Conservation (phyloP, 2,113 vertebrate genomes). For the Trachemys scripta region DNA sequence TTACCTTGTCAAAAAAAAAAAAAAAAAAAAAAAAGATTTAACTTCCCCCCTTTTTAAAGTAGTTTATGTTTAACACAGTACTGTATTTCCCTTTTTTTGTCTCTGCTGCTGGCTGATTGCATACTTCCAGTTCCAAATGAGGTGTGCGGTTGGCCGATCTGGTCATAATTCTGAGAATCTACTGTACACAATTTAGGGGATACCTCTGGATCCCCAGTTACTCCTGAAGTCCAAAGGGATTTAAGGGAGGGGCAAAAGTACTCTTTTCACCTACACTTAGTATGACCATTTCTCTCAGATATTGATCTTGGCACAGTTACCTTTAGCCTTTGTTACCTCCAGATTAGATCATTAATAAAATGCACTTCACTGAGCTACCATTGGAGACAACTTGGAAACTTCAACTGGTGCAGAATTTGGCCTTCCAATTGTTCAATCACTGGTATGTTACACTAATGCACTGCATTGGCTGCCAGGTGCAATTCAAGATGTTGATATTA, state of each 20-base stretch:
- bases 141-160: too few relatives aligned
- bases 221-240: background rate
- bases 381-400: background rate
- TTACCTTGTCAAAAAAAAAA: too few relatives aligned
- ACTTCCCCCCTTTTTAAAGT: too few relatives aligned
- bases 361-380: background rate
- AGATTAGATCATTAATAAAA: background rate
- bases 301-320: background rate
- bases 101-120: too few relatives aligned
- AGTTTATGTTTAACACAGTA: too few relatives aligned
- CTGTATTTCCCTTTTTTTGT: too few relatives aligned
- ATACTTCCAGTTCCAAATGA: too few relatives aligned
- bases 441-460: background rate
- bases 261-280: background rate
- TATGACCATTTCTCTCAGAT: background rate
- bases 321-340: background rate
- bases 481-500: background rate
- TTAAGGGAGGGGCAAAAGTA: background rate
- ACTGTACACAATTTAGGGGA: background rate
- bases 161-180: too few relatives aligned
- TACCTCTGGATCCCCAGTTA: background rate
- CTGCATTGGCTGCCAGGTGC: background rate
- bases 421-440: background rate
- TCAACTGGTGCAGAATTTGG: background rate
- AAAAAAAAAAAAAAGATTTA: too few relatives aligned